These are phyloP conservation scores for Amaurobius ferox DNA, from an alignment of 2,888 invertebrate genomes.

Conservation along the genomic window DNA sequence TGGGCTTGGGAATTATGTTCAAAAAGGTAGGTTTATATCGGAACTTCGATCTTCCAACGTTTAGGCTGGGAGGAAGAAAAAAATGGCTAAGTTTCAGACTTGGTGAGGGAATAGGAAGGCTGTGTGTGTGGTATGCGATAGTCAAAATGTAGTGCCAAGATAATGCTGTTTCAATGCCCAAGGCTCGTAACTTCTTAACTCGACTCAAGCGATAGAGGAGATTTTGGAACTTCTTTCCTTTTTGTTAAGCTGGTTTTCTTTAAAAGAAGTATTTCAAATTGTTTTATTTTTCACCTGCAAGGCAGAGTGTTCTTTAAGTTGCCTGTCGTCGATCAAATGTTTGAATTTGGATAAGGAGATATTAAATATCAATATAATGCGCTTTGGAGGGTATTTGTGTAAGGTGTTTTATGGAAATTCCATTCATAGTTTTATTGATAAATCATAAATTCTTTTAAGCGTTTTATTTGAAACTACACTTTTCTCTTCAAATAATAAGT, in stretches of 20 bases:
- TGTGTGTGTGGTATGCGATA: conserved; percentile 55
- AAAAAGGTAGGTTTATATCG: conserved; percentile 44
- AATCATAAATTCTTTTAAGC: too few species aligned
- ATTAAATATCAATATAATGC: conserved; percentile 7
- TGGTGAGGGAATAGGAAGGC: conserved; percentile 46
- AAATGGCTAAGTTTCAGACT: background rate
- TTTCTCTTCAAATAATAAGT: too few species aligned
- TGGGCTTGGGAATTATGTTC: conserved; percentile 21
- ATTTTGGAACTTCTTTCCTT: conserved; percentile 27
- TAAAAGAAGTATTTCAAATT: conserved; percentile 47
- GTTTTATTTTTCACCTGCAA: conserved; percentile 57
- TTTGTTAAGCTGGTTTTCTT: conserved; percentile 25
- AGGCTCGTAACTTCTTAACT: conserved; percentile 62
- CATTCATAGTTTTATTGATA: too few species aligned
- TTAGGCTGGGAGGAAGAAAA: background rate
- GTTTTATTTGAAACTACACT: too few species aligned
- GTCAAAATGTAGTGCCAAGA: conserved; percentile 65
- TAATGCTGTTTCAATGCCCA: conserved; percentile 54
- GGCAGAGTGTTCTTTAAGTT: conserved; percentile 11
- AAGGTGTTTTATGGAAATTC: background rate
- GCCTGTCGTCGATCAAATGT: conserved; percentile 7
- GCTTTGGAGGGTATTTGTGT: background rate
- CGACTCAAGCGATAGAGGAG: conserved; percentile 46
- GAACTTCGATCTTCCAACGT: conserved; percentile 44
- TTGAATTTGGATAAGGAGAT: background rate